Evolutionary conservation across 2,797 vertebrate genomes (phyloP).

Genomic region (Oreochromis mossambicus): DNA sequence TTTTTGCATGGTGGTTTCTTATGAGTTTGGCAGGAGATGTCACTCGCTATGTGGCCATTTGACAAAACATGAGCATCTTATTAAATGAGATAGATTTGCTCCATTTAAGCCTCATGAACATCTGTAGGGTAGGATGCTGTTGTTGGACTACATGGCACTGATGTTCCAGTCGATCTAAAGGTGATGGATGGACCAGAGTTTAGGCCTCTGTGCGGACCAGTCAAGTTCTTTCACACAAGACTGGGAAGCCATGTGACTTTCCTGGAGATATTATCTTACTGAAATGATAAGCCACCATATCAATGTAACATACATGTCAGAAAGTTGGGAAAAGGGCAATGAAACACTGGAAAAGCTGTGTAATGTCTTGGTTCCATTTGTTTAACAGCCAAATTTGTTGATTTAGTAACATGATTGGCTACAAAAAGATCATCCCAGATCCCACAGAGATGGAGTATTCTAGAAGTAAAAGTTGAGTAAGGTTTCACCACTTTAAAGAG

Average conservation of each 20-base stretch:
- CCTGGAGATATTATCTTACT: background rate
- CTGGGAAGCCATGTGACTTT: background rate
- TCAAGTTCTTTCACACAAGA: background rate
- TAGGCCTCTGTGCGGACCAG: background rate
- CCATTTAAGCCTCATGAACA: background rate
- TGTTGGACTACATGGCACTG: background rate
- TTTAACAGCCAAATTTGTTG: background rate
- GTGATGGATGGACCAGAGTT: background rate
- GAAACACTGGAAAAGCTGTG: background rate
- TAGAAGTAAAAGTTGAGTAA: background rate
- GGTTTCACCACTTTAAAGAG: background rate
- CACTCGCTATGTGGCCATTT: background rate
- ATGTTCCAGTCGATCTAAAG: background rate
- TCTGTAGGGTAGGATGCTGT: background rate
- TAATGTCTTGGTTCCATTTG: background rate
- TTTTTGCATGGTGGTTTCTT: background rate
- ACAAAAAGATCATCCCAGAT: background rate
- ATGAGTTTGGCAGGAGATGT: background rate
- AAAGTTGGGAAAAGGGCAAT: background rate
- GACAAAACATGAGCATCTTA: background rate
- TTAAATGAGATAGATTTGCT: background rate
- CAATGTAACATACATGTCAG: background rate
- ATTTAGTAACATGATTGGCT: background rate
- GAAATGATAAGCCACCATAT: background rate
- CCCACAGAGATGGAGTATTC: fast-evolving